Evolutionary conservation across 1,140 invertebrate species (phyloP), one percentile per base, ranked within the genome.

Genomic region (Anagrus nilaparvatae): DNA sequence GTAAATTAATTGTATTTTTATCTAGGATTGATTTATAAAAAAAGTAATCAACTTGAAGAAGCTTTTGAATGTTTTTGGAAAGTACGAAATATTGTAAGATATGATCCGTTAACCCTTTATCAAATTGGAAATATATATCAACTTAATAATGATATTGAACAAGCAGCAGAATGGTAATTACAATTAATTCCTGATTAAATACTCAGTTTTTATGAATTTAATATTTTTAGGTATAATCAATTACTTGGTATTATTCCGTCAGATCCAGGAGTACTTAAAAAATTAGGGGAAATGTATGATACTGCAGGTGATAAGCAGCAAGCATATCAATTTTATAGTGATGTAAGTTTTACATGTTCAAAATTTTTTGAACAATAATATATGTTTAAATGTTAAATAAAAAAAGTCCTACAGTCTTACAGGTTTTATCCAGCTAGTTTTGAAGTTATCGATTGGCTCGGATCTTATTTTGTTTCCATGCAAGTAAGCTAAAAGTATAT

Each of bases 241-340:
- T 65, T 91, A 2, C 69, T 92, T 32, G 81, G 85, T 21, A 74
- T 93, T 24, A 78, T 86, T 7, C 84, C 88, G 7, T 83, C 84
- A 18, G 92, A 96, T 68, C 79, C 89, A 3, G 76, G 77, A 14
- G 74, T 92, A 31, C 71, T 91, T 9, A 78, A 84, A 52, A 85
- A 87, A 58, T 69, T 95, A 23, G 90, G 86, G 4, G 80, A 87
- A 55, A 74, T 95, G 51, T 89, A 84, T 56, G 89, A 94, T 53
- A 74, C 71, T 46, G 75, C 84, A 49, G 85, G 86, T 21, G 91
- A 96, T 60, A 87, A 90, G 51, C 87, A 91, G 54, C 85, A 89
- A 64, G 88, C 91, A 2, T 91, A 90, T 67, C 87, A 93, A 54
- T 93, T 89, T 69, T 84, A 92, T 53, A 82, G 78, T 64, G 90